These are phyloP conservation scores for Trichonephila clavipes DNA, from an alignment of 1,140 invertebrate species.

Conservation along the genomic window DNA sequence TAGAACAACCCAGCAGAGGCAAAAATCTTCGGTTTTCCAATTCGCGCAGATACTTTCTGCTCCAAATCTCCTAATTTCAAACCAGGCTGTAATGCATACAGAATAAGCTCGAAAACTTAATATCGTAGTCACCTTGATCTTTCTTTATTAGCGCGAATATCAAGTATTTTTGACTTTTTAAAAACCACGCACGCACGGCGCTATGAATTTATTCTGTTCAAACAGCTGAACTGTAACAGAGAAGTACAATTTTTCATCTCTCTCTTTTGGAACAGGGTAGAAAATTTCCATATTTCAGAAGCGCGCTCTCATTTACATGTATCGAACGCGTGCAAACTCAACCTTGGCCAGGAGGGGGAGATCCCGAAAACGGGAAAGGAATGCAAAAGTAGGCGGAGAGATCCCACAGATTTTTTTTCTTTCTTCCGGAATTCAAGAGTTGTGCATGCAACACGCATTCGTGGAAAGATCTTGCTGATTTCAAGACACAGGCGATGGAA, in stretches of 20 bases:
- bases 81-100: background rate
- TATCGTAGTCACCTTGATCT: conserved; percentile 29
- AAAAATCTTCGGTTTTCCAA: background rate
- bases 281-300: conserved; percentile 29
- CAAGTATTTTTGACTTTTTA: conserved; percentile 25
- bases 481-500: background rate
- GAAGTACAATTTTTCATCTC: conserved; percentile 15
- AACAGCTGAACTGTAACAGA: conserved; percentile 41
- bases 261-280: background rate
- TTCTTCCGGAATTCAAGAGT: background rate
- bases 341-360: background rate
- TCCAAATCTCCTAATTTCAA: conserved; percentile 14
- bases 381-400: conserved; percentile 17
- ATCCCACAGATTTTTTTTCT: background rate
- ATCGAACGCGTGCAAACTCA: conserved; percentile 16
- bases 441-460: conserved; percentile 19
- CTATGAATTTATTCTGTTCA: conserved; percentile 36
- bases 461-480: conserved; percentile 6
- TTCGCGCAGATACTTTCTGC: background rate
- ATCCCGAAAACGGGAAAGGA: conserved; percentile 24
- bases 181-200: conserved; percentile 13
- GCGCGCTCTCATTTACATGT: conserved; percentile 28
- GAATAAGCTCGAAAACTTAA: conserved; percentile 22
- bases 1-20: background rate
- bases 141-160: conserved; percentile 37